Evolutionary conservation across 2,888 invertebrate genomes (phyloP), one percentile per base, ranked within the genome.

Genomic region (Tryphoninae sp.): DNA sequence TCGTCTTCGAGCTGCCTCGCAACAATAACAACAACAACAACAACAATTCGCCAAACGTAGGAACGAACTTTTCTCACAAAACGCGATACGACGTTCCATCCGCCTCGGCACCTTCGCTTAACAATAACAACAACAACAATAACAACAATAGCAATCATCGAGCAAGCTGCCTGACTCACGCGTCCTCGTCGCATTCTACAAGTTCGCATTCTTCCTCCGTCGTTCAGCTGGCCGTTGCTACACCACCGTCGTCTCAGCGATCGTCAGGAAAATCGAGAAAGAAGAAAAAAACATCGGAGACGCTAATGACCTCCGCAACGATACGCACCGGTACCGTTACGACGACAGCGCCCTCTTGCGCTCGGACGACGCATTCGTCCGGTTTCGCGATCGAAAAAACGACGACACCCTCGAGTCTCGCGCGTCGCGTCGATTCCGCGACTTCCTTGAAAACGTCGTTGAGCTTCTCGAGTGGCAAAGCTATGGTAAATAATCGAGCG

Each of bases 361-460:
- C 42, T 23, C 55, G 33, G 26, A 55, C 64, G 1, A 19, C 65
- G 13, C 65, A 26, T 58, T 53, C 68, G 51, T 11, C 75, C 45
- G 61, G 45, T 19, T 55, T 19, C 2, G 22, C 7, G 59, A 68
- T n/a, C 51, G 67, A 51, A 40, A 67, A 45, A 42, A 55, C 72
- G 16, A 58, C 75, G 51, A 62, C 45, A 16, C 3, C 11, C 9
- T 8, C 59, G n/a, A 59, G 40, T 51, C 58, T 79, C n/a, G 55
- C 75, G 11, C 22, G 26, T 11, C n/a, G 55, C 16, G 62, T 72
- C 53, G 73, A 74, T 49, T 76, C 65, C 9, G 73, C 75, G 11
- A 73, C 51, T 61, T 77, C 80, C 6, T 49, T 82, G 53, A 82
- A 82, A 80, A 77, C 79, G 0, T 79, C 82, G 0, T 77, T 68